A percentile compares a stretch with the other conserved stretches of the same genome.
phyloP scores from a whole-genome alignment of 2,113 vertebrate species.

The Accipiter cooperii region DNA sequence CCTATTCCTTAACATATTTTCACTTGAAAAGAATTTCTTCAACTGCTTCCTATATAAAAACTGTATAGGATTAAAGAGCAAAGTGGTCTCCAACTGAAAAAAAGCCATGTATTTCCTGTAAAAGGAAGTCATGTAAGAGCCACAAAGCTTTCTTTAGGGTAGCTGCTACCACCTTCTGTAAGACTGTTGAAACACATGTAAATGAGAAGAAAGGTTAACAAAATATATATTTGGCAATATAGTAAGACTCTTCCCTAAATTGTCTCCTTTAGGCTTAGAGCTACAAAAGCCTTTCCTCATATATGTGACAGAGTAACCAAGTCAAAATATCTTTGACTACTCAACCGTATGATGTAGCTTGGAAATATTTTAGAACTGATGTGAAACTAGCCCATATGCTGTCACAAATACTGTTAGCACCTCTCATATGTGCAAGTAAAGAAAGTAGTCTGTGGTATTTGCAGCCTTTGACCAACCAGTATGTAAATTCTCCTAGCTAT shows the following conservation, averaged over 20 bases:
- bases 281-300: neutral
- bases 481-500: neutral
- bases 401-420: neutral
- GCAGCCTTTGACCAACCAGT: neutral
- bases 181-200: conserved; percentile 50
- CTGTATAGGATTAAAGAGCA: neutral
- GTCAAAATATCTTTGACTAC: neutral
- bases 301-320: neutral
- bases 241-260: neutral
- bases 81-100: neutral
- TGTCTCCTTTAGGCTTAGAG: neutral
- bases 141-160: conserved; percentile 26
- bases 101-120: neutral
- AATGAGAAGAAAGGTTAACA: conserved; percentile 4
- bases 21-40: neutral
- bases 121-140: neutral
- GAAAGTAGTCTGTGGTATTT: neutral
- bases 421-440: neutral
- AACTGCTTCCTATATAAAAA: neutral
- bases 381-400: neutral
- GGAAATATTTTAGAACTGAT: neutral
- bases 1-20: neutral
- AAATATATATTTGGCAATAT: neutral
- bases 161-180: conserved; percentile 64
- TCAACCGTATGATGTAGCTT: neutral